phyloP scores from a whole-genome alignment of 2,797 vertebrate species.

The Dermochelys coriacea region DNA sequence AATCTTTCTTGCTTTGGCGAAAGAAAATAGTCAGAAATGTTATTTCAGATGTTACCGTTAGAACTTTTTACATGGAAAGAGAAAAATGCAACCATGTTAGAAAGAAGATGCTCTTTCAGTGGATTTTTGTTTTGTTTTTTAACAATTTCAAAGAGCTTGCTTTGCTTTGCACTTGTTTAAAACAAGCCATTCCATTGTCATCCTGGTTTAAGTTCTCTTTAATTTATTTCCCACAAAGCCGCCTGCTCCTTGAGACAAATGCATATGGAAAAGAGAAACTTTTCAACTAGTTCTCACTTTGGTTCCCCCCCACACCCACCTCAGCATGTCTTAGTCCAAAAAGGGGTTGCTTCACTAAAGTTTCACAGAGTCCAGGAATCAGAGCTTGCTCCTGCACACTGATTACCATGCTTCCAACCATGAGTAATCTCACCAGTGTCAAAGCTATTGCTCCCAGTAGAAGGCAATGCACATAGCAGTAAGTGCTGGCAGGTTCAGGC shows the following conservation, averaged over 20 bases:
- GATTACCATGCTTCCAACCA: not conserved
- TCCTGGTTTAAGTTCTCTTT: not conserved
- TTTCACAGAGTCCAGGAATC: not conserved
- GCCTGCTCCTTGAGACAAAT: not conserved
- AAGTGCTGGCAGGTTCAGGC: not conserved
- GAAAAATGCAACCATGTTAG: not conserved
- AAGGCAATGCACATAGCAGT: not conserved
- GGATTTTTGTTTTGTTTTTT: rapidly evolving
- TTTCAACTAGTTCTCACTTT: not conserved
- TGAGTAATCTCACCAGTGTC: not conserved
- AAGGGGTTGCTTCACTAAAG: not conserved
- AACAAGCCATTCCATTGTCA: not conserved
- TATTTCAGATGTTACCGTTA: not conserved
- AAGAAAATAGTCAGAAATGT: not conserved
- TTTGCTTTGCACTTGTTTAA: not conserved
- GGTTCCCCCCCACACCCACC: not conserved
- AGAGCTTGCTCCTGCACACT: not conserved
- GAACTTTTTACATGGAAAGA: not conserved
- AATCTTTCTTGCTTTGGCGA: not conserved
- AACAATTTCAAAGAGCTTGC: not conserved
- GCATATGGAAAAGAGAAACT: not conserved
- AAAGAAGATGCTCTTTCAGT: not conserved
- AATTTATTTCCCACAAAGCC: not conserved
- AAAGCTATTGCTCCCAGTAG: not conserved
- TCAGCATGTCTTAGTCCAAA: not conserved